Evolutionary conservation across 1,140 invertebrate species (phyloP).

Genomic region (Dendrolimus punctatus): DNA sequence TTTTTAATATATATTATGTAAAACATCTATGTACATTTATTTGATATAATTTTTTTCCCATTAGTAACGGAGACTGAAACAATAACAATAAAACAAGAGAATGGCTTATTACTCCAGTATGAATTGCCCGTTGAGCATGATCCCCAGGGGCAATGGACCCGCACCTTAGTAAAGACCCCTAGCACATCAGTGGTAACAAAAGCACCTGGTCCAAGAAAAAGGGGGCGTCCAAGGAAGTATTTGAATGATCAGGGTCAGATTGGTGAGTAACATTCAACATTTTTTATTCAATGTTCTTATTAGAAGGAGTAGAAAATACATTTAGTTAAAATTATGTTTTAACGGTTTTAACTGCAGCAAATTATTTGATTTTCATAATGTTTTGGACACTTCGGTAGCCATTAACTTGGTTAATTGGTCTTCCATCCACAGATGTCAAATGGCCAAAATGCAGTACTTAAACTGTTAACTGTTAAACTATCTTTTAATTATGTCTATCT

Average conservation of each 20-base stretch:
- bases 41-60: background rate
- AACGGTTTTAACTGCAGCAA: too few relatives aligned
- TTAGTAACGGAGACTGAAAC: slow-evolving; percentile 3
- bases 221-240: slow-evolving; percentile 65
- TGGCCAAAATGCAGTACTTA: too few relatives aligned
- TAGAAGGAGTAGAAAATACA: background rate
- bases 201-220: slow-evolving; percentile 43
- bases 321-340: too few relatives aligned
- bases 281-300: slow-evolving; percentile 1
- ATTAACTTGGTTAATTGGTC: too few relatives aligned
- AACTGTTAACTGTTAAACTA: too few relatives aligned
- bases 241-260: slow-evolving; percentile 65
- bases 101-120: slow-evolving; percentile 62
- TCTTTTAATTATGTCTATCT: too few relatives aligned
- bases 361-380: too few relatives aligned
- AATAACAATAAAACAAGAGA: slow-evolving; percentile 68
- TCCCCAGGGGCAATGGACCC: slow-evolving; percentile 43
- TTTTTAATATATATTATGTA: too few relatives aligned
- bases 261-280: slow-evolving; percentile 28
- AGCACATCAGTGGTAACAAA: slow-evolving; percentile 50
- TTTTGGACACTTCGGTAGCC: too few relatives aligned
- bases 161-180: slow-evolving; percentile 37
- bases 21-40: too few relatives aligned
- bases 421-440: too few relatives aligned
- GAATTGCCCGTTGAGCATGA: slow-evolving; percentile 67